These are phyloP conservation scores for Spongia lamella DNA, from an alignment of 37 sponge, comb jelly and placozoan genomes.

Conservation along the genomic window DNA sequence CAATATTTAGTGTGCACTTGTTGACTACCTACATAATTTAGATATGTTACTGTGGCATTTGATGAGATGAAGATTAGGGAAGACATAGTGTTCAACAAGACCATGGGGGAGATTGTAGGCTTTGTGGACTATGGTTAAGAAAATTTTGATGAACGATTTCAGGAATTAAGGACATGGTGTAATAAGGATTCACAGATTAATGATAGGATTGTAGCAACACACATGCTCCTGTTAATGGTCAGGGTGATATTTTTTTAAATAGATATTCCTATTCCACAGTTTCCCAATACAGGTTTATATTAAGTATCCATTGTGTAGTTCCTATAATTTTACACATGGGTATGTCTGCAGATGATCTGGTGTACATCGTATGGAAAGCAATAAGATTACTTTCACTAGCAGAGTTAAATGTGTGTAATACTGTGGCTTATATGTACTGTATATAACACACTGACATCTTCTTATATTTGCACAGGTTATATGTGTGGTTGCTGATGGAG, in stretches of 20 bases:
- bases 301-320: too few relatives aligned
- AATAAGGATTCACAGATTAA: too few relatives aligned
- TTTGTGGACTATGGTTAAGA: conserved; percentile 31
- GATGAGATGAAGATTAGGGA: conserved; percentile 58
- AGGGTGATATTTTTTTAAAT: conserved; percentile 17
- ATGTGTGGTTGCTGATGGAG: conserved; percentile 1
- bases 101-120: neutral
- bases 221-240: conserved; percentile 41
- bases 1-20: neutral
- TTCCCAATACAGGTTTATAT: conserved; percentile 25
- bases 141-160: too few relatives aligned
- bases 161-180: too few relatives aligned
- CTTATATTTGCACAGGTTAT: too few relatives aligned
- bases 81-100: conserved; percentile 37
- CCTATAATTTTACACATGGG: too few relatives aligned
- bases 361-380: conserved; percentile 12
- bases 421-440: too few relatives aligned
- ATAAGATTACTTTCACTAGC: neutral
- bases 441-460: too few relatives aligned
- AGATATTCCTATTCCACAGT: conserved; percentile 36
- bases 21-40: neutral
- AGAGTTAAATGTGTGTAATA: conserved; percentile 2
- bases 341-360: conserved; percentile 6
- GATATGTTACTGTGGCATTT: conserved; percentile 15
- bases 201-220: conserved; percentile 40